Base-by-base conservation (phyloP, 2,888 invertebrate species). In the Drosophila kuntzei region DNA sequence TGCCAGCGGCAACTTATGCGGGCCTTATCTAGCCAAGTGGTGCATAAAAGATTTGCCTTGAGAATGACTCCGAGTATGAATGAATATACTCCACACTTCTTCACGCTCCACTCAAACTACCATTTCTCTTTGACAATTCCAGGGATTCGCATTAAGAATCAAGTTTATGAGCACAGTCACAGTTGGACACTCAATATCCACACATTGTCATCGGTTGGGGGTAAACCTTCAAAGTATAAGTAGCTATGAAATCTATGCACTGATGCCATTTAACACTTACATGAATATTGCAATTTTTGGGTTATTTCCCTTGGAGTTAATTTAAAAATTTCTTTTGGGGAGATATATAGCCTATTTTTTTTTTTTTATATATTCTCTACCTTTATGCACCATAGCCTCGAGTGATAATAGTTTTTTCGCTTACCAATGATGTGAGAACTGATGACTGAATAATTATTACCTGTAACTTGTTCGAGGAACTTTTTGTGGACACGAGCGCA, bases 1-100 rank as follows among this genome's bases (percentile, higher is more conserved):
- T 53, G 57, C 71, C 79, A 63, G 55, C n/a, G 22, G 18, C 34
- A 53, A 62, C 66, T 71, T 59, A 59, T 51, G 62, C 58, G 72
- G 22, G 67, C 57, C 60, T 54, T 72, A 72, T 76, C 59, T 68
- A 63, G 60, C 50, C 69, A 73, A 72, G 75, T 69, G 59, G 49
- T 68, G 73, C 67, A 76, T 59, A 72, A 68, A 76, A 58, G 59
- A 75, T 76, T 76, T 75, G 68, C 63, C 75, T 71, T 70, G 5
- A 11, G n/a, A 29, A 51, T 16, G 39, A 59, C 12, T 29, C 39
- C 20, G 39, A 39, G 29, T 37, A 49, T 58, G 44, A 57, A 27
- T 14, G 27, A 36, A 49, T 49, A 22, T 20, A 29, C 29, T 37
- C 2, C 7, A 2, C 37, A 27, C 25, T 14, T 20, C 37, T n/a